A percentile compares a stretch with the other conserved stretches of the same genome.
These are phyloP conservation scores for Oligia fasciuncula DNA, from an alignment of 2,888 invertebrate genomes.

Conservation along the genomic window DNA sequence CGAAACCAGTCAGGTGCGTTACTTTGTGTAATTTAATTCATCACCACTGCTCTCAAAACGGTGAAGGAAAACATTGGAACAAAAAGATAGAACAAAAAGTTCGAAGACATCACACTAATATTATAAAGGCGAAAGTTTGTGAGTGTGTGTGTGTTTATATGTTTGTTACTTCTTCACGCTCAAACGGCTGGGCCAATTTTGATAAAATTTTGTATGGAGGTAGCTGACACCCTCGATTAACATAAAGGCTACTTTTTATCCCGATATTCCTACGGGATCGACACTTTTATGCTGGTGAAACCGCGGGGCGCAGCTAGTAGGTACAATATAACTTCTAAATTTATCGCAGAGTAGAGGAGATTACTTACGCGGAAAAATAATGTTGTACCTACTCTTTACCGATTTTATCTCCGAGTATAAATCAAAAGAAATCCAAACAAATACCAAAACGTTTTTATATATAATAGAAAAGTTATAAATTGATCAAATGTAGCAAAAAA, in stretches of 20 bases:
- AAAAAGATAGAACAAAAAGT: background rate
- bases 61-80: background rate
- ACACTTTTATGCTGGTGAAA: too few species aligned
- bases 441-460: background rate
- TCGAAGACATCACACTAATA: background rate
- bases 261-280: too few species aligned
- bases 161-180: too few species aligned
- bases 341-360: background rate
- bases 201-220: too few species aligned
- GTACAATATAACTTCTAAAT: background rate
- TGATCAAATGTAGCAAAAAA: constrained; percentile 49
- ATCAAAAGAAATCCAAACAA: constrained; percentile 25
- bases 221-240: too few species aligned
- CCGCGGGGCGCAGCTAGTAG: too few species aligned
- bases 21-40: background rate
- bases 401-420: constrained; percentile 2
- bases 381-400: background rate
- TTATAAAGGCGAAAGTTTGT: too few species aligned
- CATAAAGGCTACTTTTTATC: too few species aligned
- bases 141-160: too few species aligned
- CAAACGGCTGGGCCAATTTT: too few species aligned
- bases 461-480: constrained; percentile 45
- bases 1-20: background rate
- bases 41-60: background rate
- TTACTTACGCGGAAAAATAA: too few species aligned